A percentile compares a stretch with the other conserved stretches of the same genome.
Conservation (phyloP, 2,113 vertebrate species). For the Bothrops jararaca region DNA sequence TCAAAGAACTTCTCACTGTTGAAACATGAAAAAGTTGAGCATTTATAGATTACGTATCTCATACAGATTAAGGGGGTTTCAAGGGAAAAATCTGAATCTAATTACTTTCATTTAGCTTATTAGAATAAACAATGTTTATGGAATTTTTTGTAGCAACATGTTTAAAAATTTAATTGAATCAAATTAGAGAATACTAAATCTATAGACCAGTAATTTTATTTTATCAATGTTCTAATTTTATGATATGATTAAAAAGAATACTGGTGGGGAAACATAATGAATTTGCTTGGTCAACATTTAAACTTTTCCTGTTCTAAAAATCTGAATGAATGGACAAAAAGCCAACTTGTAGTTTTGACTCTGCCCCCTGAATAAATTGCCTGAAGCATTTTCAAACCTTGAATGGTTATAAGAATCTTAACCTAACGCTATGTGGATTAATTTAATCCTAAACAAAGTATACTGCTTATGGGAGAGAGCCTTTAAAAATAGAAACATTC, state of each 20-base stretch:
- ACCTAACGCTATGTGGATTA: neutral
- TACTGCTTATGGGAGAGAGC: neutral
- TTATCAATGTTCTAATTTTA: neutral
- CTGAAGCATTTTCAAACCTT: neutral
- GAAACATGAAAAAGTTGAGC: neutral
- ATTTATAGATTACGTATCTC: neutral
- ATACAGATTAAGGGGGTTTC: neutral
- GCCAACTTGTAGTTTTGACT: neutral
- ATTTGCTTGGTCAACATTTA: neutral
- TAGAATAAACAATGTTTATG: neutral
- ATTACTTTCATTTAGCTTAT: neutral
- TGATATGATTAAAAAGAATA: neutral
- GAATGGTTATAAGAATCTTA: neutral
- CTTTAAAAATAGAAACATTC: constrained; percentile 8
- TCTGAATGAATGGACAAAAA: neutral
- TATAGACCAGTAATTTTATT: neutral
- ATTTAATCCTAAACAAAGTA: neutral
- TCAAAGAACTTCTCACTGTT: neutral
- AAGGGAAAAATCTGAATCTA: neutral
- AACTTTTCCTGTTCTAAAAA: neutral
- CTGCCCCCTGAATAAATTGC: neutral
- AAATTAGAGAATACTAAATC: neutral
- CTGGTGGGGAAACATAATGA: neutral
- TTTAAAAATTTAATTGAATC: neutral
- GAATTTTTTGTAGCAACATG: neutral